Percentiles rank a stretch among this genome's conserved stretches.
These are phyloP conservation scores for Dyspetes luteomarginatus DNA, from an alignment of 2,888 invertebrate species.

Conservation along the genomic window DNA sequence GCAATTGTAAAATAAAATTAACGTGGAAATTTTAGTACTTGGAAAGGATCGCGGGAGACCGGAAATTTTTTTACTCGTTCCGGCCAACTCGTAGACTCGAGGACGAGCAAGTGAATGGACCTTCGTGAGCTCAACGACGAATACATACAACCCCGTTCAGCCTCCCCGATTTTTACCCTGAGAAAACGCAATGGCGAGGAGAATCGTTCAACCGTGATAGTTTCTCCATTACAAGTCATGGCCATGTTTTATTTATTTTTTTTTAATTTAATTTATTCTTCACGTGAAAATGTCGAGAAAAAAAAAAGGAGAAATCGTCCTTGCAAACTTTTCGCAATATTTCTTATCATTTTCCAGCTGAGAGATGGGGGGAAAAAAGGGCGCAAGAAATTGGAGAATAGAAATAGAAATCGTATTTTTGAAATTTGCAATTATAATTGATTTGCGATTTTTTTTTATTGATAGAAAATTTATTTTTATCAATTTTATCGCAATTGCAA, in stretches of 20 bases:
- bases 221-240: conserved; percentile 33
- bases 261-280: not conserved
- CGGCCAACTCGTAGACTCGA: conserved; percentile 74
- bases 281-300: not conserved
- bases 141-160: conserved; percentile 44
- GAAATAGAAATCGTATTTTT: too few species aligned
- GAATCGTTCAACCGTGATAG: conserved; percentile 32
- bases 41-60: conserved; percentile 14
- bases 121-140: conserved; percentile 49
- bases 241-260: conserved; percentile 5
- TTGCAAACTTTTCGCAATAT: conserved; percentile 41
- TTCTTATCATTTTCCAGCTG: conserved; percentile 4
- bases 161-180: conserved; percentile 53
- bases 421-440: too few species aligned
- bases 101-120: conserved; percentile 77
- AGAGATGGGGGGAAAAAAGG: not conserved
- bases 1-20: too few species aligned
- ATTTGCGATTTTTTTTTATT: too few species aligned
- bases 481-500: too few species aligned
- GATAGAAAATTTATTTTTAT: too few species aligned
- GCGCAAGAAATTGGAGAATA: conserved; percentile 5
- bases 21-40: too few species aligned
- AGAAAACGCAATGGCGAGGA: conserved; percentile 30
- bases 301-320: conserved; percentile 39
- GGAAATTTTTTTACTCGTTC: conserved; percentile 21